These are phyloP conservation scores for Nebria salina DNA, from an alignment of 2,888 invertebrate genomes.

Conservation along the genomic window DNA sequence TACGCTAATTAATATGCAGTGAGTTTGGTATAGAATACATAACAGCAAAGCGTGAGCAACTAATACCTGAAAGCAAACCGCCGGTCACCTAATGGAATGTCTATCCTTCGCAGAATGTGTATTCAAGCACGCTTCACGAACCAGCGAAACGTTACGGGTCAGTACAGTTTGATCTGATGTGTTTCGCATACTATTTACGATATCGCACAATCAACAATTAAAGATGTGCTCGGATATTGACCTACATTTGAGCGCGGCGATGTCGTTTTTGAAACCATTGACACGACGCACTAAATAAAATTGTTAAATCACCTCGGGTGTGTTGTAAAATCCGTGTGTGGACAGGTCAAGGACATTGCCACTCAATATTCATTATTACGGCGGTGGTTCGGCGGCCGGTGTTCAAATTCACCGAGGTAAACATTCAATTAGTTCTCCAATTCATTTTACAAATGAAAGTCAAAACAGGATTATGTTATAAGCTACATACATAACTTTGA, in stretches of 20 bases:
- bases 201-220: too few species aligned
- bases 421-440: not conserved
- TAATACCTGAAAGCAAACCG: conserved; percentile 8
- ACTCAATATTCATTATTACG: conserved; percentile 9
- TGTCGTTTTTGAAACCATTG: too few species aligned
- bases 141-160: too few species aligned
- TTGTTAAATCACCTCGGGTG: too few species aligned
- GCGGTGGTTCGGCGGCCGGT: not conserved
- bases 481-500: too few species aligned
- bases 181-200: too few species aligned
- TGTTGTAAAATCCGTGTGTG: not conserved
- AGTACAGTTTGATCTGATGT: too few species aligned
- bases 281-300: too few species aligned
- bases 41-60: conserved; percentile 6
- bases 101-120: not conserved
- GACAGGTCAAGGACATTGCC: conserved; percentile 13
- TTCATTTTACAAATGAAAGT: too few species aligned
- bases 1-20: conserved; percentile 17
- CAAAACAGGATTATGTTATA: not conserved
- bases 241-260: too few species aligned
- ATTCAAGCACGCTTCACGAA: too few species aligned
- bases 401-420: not conserved
- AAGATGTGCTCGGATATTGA: too few species aligned
- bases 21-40: conserved; percentile 7
- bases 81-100: conserved; percentile 3